Evolutionary conservation across 2,888 invertebrate genomes (phyloP).

Genomic region (Holacanthella duospinosa): DNA sequence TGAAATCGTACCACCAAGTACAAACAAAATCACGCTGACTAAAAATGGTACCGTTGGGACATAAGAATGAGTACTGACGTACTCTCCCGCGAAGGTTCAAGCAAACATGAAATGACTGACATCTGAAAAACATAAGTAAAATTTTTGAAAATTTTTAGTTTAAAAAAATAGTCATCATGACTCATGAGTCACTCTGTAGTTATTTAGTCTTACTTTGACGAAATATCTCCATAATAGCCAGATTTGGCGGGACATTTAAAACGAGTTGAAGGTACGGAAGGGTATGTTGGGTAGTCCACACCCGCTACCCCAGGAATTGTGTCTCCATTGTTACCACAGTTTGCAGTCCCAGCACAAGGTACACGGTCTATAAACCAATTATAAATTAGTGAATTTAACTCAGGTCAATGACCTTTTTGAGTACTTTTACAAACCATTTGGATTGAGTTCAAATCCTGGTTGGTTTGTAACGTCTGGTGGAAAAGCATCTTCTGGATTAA

Average conservation of each 20-base stretch:
- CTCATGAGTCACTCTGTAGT: neutral
- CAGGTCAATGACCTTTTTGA: no score
- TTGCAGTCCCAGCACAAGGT: neutral
- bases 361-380: neutral
- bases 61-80: slow-evolving; percentile 34
- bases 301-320: slow-evolving; percentile 33
- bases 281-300: slow-evolving; percentile 31
- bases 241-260: slow-evolving; percentile 33
- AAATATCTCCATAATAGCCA: slow-evolving; percentile 35
- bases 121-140: slow-evolving; percentile 13
- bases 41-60: slow-evolving; percentile 35
- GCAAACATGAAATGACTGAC: slow-evolving; percentile 36
- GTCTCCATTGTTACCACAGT: slow-evolving; percentile 21
- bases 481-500: neutral
- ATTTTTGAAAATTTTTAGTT: neutral
- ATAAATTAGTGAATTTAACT: no score
- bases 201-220: slow-evolving; percentile 9
- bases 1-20: slow-evolving; percentile 36
- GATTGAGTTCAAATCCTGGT: neutral
- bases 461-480: neutral
- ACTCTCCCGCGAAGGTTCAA: slow-evolving; percentile 24
- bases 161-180: neutral
- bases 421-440: neutral
- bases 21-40: slow-evolving; percentile 31
- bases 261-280: slow-evolving; percentile 27